Conservation (phyloP, 2,797 vertebrate genomes). For the Premnoplex brunnescens region DNA sequence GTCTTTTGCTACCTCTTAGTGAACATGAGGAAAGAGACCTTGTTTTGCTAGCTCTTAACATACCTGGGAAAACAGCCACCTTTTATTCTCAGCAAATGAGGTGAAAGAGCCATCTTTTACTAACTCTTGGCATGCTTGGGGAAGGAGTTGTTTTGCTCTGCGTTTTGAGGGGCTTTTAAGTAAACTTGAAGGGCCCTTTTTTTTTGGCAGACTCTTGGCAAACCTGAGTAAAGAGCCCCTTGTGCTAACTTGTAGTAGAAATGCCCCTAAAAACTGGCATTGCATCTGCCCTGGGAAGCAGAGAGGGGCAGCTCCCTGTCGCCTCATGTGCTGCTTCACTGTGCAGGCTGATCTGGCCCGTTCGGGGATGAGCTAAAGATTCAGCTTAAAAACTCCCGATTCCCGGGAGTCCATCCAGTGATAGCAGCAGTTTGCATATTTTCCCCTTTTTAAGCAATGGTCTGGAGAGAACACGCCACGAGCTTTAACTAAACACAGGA, state of each 20-base stretch:
- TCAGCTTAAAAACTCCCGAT: not conserved
- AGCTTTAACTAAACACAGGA: constrained; percentile 47
- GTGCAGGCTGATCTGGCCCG: not conserved
- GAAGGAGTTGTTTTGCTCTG: not conserved
- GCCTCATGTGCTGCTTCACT: rapidly evolving
- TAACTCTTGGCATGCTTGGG: rapidly evolving
- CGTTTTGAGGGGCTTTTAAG: not conserved
- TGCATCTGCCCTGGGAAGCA: not conserved
- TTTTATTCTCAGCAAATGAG: not conserved
- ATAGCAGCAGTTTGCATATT: constrained; percentile 54
- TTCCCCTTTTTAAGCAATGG: constrained; percentile 71
- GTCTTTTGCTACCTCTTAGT: not conserved
- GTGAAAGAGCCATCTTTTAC: not conserved
- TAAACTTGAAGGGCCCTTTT: not conserved
- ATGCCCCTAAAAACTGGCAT: not conserved
- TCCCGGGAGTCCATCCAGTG: constrained; percentile 7
- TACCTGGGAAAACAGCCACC: not conserved
- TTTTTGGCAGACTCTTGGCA: not conserved
- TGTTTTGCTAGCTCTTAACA: not conserved
- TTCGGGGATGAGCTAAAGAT: not conserved
- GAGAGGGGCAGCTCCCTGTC: not conserved
- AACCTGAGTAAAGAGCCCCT: not conserved
- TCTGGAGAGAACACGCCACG: not conserved
- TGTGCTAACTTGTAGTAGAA: not conserved
- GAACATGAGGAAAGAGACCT: not conserved